Evolutionary conservation across 1,140 invertebrate genomes (phyloP).

Genomic region (Drosophila ercepeae): DNA sequence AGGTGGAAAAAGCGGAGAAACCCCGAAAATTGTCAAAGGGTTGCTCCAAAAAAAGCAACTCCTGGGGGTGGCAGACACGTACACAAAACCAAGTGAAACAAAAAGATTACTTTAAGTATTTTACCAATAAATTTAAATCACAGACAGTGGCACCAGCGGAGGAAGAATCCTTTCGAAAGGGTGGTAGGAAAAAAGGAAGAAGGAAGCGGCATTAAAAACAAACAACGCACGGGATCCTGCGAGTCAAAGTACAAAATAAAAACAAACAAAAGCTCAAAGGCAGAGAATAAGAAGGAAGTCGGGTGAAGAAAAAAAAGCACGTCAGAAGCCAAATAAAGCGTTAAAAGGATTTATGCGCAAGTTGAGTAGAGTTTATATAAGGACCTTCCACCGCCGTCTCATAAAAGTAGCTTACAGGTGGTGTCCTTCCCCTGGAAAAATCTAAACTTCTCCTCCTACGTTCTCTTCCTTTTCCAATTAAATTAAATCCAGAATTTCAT

Average conservation of each 20-base stretch:
- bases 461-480: slow-evolving; percentile 42
- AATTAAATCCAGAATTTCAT: slow-evolving; percentile 50
- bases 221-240: slow-evolving; percentile 32
- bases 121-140: slow-evolving; percentile 83
- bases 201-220: slow-evolving; percentile 41
- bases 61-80: slow-evolving; percentile 12
- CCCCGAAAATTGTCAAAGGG: slow-evolving; percentile 70
- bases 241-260: slow-evolving; percentile 28
- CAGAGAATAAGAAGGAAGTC: slow-evolving; percentile 1
- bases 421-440: slow-evolving; percentile 5
- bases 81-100: slow-evolving; percentile 19
- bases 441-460: not conserved
- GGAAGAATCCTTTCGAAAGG: not conserved
- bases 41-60: slow-evolving; percentile 21
- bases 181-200: slow-evolving; percentile 3
- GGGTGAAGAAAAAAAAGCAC: slow-evolving; percentile 21
- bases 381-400: not conserved
- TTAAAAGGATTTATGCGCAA: slow-evolving; percentile 72
- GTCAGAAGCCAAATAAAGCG: slow-evolving; percentile 76
- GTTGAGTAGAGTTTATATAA: slow-evolving; percentile 29
- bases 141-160: slow-evolving; percentile 36
- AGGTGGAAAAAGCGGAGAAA: slow-evolving; percentile 41
- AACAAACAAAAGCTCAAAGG: slow-evolving; percentile 42
- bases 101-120: slow-evolving; percentile 80
- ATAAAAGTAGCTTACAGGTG: slow-evolving; percentile 41